Evolutionary conservation across 2,113 vertebrate genomes (phyloP), one percentile per base, ranked within the genome.

Genomic region (Austrofundulus limnaeus): DNA sequence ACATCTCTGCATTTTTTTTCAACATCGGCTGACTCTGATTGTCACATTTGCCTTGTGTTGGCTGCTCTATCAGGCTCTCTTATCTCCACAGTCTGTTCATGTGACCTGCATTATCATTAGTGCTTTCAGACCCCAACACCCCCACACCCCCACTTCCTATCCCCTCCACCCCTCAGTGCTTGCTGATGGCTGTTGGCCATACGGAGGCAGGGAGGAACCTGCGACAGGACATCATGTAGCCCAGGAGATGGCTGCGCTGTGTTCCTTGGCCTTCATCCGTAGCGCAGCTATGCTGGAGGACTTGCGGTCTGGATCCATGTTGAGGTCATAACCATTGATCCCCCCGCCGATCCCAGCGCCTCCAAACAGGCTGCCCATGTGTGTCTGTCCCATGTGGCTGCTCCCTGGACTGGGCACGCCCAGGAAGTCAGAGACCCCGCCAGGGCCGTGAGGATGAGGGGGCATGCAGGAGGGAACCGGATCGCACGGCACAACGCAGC

Each of bases 241-340:
- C 96, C 96, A 98, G 71, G 96, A 98, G 89, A 98, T 98, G 34
- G 96, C 96, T 0, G 96, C 96, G 12, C 96, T 98, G 93, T 98
- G 96, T 93, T 98, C 96, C 90, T 98, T 98, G 12, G 96, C 96
- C 77, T 98, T 98, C 95, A 98, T 97, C 68, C 96, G 91, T 81
- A 98, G 91, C 14, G 96, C 94, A 6, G 96, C 96, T 52, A 98
- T 98, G 92, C 96, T 98, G 59, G 96, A 98, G 43, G 92, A 96
- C 91, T 98, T 98, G 90, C 96, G 95, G 83, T 98, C 96, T 0
- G 96, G 95, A 88, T 98, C 96, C 1, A 93, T 89, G 43, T 94
- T 95, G 86, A 98, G 91, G 92, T 98, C 96, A 0, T 97, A 98
- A 75, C 95, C 95, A 0, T 97, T 98, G 89, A 98, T 93, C 62